Base-by-base conservation (phyloP, 2,888 invertebrate species). In the Leptinotarsa haldemani region DNA sequence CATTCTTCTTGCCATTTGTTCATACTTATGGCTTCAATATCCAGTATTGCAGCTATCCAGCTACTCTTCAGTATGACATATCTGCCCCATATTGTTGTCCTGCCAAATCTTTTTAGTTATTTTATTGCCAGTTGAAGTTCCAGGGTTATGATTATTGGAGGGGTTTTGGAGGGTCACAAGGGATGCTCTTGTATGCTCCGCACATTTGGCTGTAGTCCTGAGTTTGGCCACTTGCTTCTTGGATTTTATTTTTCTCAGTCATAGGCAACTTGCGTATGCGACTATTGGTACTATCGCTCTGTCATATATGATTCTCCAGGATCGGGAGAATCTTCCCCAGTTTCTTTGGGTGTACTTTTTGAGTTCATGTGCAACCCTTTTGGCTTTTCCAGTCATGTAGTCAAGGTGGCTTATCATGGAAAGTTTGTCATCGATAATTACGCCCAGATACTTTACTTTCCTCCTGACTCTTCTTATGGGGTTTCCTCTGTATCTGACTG, bases 301-400 rank as follows among this genome's bases (percentile, higher is more conserved):
- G 9, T 20, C 20, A 12, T 63, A 63, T 13, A 63, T 63, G 4
- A 25, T 30, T 63, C 25, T 63, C 40, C 48, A 48, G 15, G 48
- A 48, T 48, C 3, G 48, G 48, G 15, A 30, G n/a, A 15, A 22
- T 15, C n/a, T 63, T 9, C 25, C 61, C 25, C 40, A 63, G 30
- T 63, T 63, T 30, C 20, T 63, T 63, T 30, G 61, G 25, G 25
- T 63, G 3, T 63, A 25, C 15, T 63, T 63, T 12, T 22, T 63
- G 2, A 63, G 15, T 16, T 16, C 22, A 3, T 63, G 61, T 3
- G 22, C 9, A 0, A 63, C 20, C 9, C 5, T 20, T 20, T 20
- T 63, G 40, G 30, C 25, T n/a, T 63, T 63, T 0, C 15, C 40
- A 2, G 40, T 25, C 0, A 63, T 4, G 40, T 63, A 63, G 4